Base-by-base conservation (phyloP, 2,888 invertebrate species). In the Omphaloscelis lunosa region DNA sequence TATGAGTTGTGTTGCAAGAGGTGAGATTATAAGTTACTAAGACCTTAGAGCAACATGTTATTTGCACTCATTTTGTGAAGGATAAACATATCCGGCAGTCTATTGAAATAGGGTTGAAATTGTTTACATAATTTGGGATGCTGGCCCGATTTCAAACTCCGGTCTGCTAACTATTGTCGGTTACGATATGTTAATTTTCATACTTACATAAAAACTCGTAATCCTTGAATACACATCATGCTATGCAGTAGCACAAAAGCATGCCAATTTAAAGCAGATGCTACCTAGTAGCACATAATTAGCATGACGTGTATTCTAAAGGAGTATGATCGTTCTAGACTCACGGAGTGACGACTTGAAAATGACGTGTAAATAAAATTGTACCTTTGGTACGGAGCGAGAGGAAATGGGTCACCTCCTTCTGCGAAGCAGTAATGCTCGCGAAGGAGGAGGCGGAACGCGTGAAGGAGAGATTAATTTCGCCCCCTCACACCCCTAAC, bases 1-100 rank as follows among this genome's bases (percentile, higher is more conserved):
- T 82, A 58, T 77, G 66, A 79, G 51, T 39, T 76, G 23, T 78
- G 75, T 72, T 74, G 77, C 34, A 80, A 80, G 69, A 76, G 56
- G 76, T 66, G 48, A 51, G 61, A 58, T 78, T 81, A 75, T 66
- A 45, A 27, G 34, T 78, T 59, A 29, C 29, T 29, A 29, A 27
- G 12, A 66, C 17, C 59, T 59, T 59, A 27, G 9, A 66, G n/a
- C 39, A 77, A 82, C 45, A 61, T 66, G 15, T 74, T 66, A 39
- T 81, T 79, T 72, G 63, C 27, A 63, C 34, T 62, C 17, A 61
- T 65, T 78, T 58, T 61, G 45, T 48, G 59, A 59, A 80, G 27
- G 45, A 34, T 66, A 17, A 2, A 41, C 27, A 39, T 69, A 7
- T 70, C 45, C 15, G 45, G n/a, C 17, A 5, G 29, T 70, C 34